Evolutionary conservation across 1,140 invertebrate species (phyloP), one percentile per base, ranked within the genome.

Genomic region (Asbolus verrucosus): DNA sequence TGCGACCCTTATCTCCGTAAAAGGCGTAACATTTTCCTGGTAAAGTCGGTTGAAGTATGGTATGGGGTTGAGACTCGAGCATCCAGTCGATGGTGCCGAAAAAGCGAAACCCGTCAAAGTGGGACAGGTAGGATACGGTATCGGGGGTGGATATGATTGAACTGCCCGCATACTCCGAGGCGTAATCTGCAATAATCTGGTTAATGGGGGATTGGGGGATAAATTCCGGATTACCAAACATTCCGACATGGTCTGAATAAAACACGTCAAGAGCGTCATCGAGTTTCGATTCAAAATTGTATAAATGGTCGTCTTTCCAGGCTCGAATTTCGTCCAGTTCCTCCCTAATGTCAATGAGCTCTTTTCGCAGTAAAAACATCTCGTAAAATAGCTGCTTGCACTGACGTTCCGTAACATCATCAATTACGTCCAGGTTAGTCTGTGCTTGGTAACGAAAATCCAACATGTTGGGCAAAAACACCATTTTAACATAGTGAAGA

Each of bases 1-100:
- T 50, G 1, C 63, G 39, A 3, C 19, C 63, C 8, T 30, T 46
- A 14, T 66, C 6, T 2, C 63, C 63, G 21, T 30, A 46, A 18
- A 66, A 66, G 9, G 19, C 63, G 39, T 16, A 66, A 36, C 39
- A 66, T n/a, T 50, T 31, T 0, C 63, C 41, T 0, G 63, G 63
- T 11, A 31, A 0, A 1, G 18, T 19, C 6, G 6, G 19, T 16
- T 66, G 36, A 11, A 66, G 33, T 24, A 63, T 6, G 13, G 41
- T n/a, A 4, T 39, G 6, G 0, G 61, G 61, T 18, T 39, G n/a
- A 1, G 61, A 39, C 0, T 39, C 14, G 3, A 30, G n/a, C 4
- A 14, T 8, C 14, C n/a, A 41, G 5, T 24, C 19, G 2, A 63
- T 19, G 3, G 36, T 21, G 21, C 46, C 46, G 11, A 54, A 27